Percentiles rank a stretch among this genome's conserved stretches.
These are phyloP conservation scores for Lophotis ruficrista DNA, from an alignment of 2,113 vertebrate species.

Conservation along the genomic window DNA sequence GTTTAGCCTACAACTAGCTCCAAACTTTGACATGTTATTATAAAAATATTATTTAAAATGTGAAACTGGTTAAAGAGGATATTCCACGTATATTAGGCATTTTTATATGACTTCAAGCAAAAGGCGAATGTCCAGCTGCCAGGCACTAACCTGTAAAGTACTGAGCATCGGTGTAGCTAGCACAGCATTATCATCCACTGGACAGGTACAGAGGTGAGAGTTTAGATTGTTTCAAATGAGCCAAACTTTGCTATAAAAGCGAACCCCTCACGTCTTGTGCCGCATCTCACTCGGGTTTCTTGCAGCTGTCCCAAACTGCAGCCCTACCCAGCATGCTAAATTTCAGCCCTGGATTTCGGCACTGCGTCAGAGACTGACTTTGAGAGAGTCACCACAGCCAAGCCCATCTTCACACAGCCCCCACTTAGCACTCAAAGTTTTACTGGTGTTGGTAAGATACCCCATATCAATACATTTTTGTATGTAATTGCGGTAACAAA, in stretches of 20 bases:
- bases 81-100: not conserved
- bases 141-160: not conserved
- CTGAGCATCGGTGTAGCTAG: not conserved
- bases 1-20: not conserved
- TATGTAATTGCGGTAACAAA: not conserved
- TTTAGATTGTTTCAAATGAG: not conserved
- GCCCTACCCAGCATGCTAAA: accelerated
- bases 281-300: not conserved
- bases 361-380: not conserved
- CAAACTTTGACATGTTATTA: not conserved
- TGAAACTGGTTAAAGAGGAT: not conserved
- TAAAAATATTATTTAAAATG: not conserved
- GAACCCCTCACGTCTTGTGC: not conserved
- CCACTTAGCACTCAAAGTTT: not conserved
- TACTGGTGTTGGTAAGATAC: not conserved
- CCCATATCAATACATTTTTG: not conserved
- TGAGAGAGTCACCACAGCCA: not conserved
- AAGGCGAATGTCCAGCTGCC: not conserved
- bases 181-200: not conserved
- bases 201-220: not conserved
- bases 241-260: not conserved
- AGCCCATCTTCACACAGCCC: not conserved
- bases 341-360: not conserved
- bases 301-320: not conserved
- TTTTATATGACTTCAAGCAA: not conserved